Evolutionary conservation across 2,113 vertebrate species (phyloP), one percentile per base, ranked within the genome.

Genomic region (Columbina picui): DNA sequence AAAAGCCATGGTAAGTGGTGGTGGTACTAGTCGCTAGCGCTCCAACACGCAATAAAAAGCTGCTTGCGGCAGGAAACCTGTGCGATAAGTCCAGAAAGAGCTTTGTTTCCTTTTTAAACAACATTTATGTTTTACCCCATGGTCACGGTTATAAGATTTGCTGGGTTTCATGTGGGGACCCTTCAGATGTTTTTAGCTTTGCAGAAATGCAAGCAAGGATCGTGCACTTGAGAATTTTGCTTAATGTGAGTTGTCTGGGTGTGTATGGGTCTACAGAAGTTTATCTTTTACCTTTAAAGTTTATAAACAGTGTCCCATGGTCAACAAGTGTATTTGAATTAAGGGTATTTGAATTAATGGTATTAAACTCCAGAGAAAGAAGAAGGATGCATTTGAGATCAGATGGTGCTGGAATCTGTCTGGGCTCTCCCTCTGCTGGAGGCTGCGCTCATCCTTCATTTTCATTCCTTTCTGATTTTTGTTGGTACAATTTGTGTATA

Each of bases 1-100:
- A 95, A 99, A 99, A 98, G 99, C 99, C 41, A 99, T 99, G 99
- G 99, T 99, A 97, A 91, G 94, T 45, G 15, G 29, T 53, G 20
- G 43, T 45, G 18, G 43, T 45, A 19, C 43, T 45, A 43, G 43
- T 45, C 16, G 7, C 6, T 49, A 8, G 21, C 38, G 18, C 56
- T 78, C 18, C n/a, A 70, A 11, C 18, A 13, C 34, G 8, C 19
- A n/a, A 5, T 8, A 73, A 22, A 20, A 13, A 22, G 49, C 34
- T 81, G 55, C 21, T 64, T 60, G 5, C 32, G 45, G 7, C 53
- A 27, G 57, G 53, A 91, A 38, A 69, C 10, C 15, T 60, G 13
- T 5, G 12, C 45, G 18, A 20, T 61, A 43, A 65, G 18, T 70
- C 30, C 55, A 56, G 52, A 56, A 56, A 41, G 5, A 63, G 57